Evolutionary conservation across 2,113 vertebrate genomes (phyloP).

Genomic region (Macaca nemestrina): DNA sequence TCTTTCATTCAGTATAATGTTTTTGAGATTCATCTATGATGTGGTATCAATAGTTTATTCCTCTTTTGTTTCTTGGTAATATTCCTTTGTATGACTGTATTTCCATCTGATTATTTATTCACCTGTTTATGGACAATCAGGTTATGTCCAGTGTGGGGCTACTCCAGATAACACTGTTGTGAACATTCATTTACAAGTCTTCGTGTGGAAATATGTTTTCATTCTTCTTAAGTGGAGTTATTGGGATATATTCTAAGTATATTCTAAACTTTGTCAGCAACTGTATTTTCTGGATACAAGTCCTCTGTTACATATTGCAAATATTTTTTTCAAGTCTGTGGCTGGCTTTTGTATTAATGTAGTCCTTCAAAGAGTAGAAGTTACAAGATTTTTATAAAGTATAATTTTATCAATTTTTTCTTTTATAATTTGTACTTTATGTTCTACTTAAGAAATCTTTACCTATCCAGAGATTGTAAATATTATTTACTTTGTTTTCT

Average conservation of each 20-base stretch:
- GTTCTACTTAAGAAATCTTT: not conserved
- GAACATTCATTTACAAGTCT: not conserved
- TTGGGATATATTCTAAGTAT: not conserved
- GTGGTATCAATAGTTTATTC: not conserved
- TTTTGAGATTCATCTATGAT: not conserved
- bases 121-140: not conserved
- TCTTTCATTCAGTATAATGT: not conserved
- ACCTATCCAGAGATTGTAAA: not conserved
- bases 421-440: not conserved
- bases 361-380: not conserved
- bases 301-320: not conserved
- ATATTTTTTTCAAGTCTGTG: not conserved
- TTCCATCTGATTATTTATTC: conserved; percentile 9
- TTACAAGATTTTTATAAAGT: not conserved
- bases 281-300: not conserved
- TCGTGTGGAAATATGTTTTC: not conserved
- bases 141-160: not conserved
- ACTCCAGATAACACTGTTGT: not conserved
- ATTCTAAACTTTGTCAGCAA: not conserved
- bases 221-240: not conserved
- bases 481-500: not conserved
- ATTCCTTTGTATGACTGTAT: not conserved
- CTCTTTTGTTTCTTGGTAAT: not conserved
- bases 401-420: not conserved
- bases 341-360: not conserved